Evolutionary conservation across 1,140 invertebrate genomes (phyloP), one percentile per base, ranked within the genome.

Genomic region (Psix sp.): DNA sequence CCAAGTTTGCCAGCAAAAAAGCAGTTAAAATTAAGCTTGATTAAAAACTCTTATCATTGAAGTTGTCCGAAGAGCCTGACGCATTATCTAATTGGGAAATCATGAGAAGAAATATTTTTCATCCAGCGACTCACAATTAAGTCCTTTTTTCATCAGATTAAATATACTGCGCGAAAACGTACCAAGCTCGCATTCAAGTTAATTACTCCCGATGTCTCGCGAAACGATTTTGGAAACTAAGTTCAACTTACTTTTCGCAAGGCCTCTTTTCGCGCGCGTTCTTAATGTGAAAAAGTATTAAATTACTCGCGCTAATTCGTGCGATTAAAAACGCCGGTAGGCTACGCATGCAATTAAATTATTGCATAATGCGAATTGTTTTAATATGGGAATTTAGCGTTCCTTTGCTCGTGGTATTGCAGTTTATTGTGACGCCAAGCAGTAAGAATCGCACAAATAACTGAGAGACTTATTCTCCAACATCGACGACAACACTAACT

Each of bases 41-140:
- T 70, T 71, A 56, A 71, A 62, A 62, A 71, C 13, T 62, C 49
- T 56, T 62, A 62, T 62, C 56, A 31, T 54, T 52, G 51, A 62
- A 71, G 43, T 43, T 38, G 66, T 21, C 35, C 7, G 17, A 39
- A 40, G 1, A 33, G 54, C 3, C 3, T 3, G 21, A 24, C 17
- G 42, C 56, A 71, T 71, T 71, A 71, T 70, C 66, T 59, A 62
- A 70, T 60, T 59, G 54, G 26, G 52, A 68, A 68, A 70, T 70
- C 49, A 46, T 26, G 62, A 43, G 18, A 14, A 18, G n/a, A 13
- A 24, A 46, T 40, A 54, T 60, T 60, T 70, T 70, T 70, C 31
- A 54, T 15, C 3, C 14, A 5, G 17, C 10, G 38, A 33, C 35
- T 56, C 21, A 29, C 43, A 31, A 29, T 57, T 42, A 42, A 39